A percentile compares a stretch with the other conserved stretches of the same genome.
These are phyloP conservation scores for Arizona elegans DNA, from an alignment of 2,113 vertebrate species.

Conservation along the genomic window DNA sequence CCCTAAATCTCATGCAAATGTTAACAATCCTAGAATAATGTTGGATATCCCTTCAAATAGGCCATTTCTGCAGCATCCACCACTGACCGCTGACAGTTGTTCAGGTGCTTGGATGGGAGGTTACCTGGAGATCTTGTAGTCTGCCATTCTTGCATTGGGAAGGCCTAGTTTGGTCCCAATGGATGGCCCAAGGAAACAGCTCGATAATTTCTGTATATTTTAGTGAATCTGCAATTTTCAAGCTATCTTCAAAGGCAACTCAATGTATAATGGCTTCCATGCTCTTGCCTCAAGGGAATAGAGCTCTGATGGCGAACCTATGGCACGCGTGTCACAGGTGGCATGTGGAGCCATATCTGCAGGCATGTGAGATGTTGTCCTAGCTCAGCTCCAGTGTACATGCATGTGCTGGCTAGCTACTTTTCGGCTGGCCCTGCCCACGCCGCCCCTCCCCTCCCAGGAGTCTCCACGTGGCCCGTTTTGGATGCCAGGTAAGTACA, in stretches of 20 bases:
- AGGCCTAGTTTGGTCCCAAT: neutral
- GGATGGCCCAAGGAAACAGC: neutral
- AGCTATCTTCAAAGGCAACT: neutral
- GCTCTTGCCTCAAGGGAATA: neutral
- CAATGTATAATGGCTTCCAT: neutral
- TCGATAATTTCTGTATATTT: neutral
- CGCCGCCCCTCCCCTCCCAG: too few species aligned
- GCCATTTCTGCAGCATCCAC: neutral
- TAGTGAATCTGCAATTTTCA: neutral
- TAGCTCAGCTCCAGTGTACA: too few species aligned
- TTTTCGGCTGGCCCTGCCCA: too few species aligned
- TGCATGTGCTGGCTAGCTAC: too few species aligned
- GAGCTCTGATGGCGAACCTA: neutral
- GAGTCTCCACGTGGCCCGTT: too few species aligned
- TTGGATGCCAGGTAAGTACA: too few species aligned
- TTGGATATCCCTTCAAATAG: neutral
- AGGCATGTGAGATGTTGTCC: too few species aligned
- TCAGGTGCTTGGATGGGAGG: neutral
- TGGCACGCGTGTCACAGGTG: too few species aligned
- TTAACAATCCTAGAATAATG: neutral
- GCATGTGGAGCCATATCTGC: too few species aligned
- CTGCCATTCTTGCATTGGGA: neutral
- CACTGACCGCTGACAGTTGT: neutral
- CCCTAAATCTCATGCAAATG: neutral
- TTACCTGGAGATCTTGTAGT: neutral